Percentiles rank a stretch among this genome's conserved stretches.
These are phyloP conservation scores for Melanophora roralis DNA, from an alignment of 2,888 invertebrate genomes.

Conservation along the genomic window DNA sequence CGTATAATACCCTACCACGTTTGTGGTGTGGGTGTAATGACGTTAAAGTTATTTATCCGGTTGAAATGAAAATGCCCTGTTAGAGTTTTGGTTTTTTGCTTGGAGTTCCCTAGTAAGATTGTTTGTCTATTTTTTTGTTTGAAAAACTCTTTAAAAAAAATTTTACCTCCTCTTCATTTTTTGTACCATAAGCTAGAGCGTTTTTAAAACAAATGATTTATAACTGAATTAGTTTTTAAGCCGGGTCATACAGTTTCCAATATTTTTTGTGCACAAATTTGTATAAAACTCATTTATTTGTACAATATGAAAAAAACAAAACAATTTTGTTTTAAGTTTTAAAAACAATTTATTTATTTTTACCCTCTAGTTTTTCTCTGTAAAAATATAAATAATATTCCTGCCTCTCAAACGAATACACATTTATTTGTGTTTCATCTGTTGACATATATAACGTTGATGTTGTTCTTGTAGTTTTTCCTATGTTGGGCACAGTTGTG, in stretches of 20 bases:
- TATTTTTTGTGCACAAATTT: background rate
- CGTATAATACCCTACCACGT: too few species aligned
- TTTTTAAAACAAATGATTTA: too few species aligned
- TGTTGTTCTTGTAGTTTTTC: background rate
- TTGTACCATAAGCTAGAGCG: too few species aligned
- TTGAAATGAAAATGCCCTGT: too few species aligned
- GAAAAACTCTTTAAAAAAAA: too few species aligned
- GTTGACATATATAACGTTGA: conserved; percentile 21
- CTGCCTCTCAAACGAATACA: conserved; percentile 29
- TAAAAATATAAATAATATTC: conserved; percentile 22
- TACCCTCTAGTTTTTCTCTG: background rate
- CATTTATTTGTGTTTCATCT: background rate
- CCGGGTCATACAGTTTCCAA: background rate
- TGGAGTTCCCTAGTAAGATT: too few species aligned
- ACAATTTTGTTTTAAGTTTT: background rate
- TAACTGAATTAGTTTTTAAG: background rate
- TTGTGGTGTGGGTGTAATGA: too few species aligned
- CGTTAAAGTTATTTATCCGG: too few species aligned
- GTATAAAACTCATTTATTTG: conserved; percentile 6
- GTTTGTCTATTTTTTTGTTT: too few species aligned
- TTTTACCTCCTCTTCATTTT: too few species aligned
- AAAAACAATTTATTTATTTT: conserved; percentile 24
- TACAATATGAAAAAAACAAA: background rate
- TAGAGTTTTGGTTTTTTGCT: too few species aligned
- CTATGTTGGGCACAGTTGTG: conserved; percentile 30